Evolutionary conservation across 2,888 invertebrate genomes (phyloP).

Genomic region (Gisinianus flammeolus): DNA sequence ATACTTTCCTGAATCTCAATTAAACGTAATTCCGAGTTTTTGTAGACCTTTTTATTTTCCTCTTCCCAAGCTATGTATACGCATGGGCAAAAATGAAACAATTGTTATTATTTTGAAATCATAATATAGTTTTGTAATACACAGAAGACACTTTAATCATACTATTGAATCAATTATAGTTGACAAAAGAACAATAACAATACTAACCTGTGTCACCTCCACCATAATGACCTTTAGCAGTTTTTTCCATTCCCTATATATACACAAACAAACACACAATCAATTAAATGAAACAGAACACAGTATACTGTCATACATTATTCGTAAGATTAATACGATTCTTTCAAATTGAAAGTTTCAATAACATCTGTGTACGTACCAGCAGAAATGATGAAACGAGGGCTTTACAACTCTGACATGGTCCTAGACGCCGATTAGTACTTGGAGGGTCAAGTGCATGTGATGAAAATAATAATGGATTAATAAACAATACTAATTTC

Average conservation of each 20-base stretch:
- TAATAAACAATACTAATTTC: neutral
- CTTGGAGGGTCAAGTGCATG: neutral
- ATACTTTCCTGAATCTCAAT: constrained; percentile 89
- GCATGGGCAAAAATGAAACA: too few relatives aligned
- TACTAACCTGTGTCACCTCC: constrained; percentile 92
- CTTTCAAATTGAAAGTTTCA: constrained; percentile 18
- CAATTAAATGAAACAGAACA: constrained; percentile 33
- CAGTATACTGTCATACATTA: too few relatives aligned
- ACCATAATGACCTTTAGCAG: constrained; percentile 85
- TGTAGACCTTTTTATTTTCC: constrained; percentile 80
- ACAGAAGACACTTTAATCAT: too few relatives aligned
- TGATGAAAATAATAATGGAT: neutral
- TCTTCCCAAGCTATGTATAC: constrained; percentile 98
- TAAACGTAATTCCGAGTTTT: constrained; percentile 84
- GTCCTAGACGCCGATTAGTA: constrained; percentile 66
- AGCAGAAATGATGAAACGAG: constrained; percentile 77
- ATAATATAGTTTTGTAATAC: too few relatives aligned
- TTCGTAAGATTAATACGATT: neutral
- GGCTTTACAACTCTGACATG: constrained; percentile 78
- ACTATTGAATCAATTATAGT: too few relatives aligned
- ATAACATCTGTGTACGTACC: constrained; percentile 60
- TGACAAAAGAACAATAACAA: too few relatives aligned
- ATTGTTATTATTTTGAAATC: too few relatives aligned
- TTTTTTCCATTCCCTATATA: constrained; percentile 75
- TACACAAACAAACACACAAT: constrained; percentile 25